A percentile compares a stretch with the other conserved stretches of the same genome.
phyloP scores from a whole-genome alignment of 2,797 vertebrate species.

The Scarus forsteni region DNA sequence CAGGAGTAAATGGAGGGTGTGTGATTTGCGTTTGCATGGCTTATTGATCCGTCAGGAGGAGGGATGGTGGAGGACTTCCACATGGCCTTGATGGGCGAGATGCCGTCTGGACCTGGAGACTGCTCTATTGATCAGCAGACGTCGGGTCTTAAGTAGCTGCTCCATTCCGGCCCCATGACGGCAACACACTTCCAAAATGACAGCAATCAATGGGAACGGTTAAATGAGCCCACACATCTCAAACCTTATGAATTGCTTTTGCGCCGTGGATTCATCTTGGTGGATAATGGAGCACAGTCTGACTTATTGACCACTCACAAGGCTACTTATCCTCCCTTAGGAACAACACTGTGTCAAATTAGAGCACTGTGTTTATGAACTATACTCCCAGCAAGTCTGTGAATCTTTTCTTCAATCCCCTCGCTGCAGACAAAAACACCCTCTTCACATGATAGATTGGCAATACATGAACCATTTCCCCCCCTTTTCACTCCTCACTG shows the following conservation, averaged over 20 bases:
- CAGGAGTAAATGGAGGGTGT: constrained; percentile 46
- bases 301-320: constrained; percentile 64
- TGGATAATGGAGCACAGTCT: constrained; percentile 56
- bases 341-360: constrained; percentile 60
- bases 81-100: constrained; percentile 74
- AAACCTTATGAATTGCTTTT: constrained; percentile 64
- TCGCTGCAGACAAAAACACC: constrained; percentile 47
- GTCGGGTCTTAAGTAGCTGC: constrained; percentile 65
- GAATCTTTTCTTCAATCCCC: constrained; percentile 50
- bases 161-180: constrained; percentile 60
- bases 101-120: constrained; percentile 73
- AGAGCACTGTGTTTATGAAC: constrained; percentile 65
- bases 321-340: constrained; percentile 62
- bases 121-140: constrained; percentile 72
- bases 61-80: constrained; percentile 64
- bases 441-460: constrained; percentile 72
- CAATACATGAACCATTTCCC: constrained; percentile 60
- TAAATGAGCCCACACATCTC: constrained; percentile 69
- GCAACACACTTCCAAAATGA: constrained; percentile 70
- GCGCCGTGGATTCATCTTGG: constrained; percentile 64
- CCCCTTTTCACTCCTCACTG: constrained; percentile 57
- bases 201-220: constrained; percentile 78
- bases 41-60: constrained; percentile 66
- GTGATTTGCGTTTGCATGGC: constrained; percentile 17
- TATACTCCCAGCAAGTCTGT: constrained; percentile 48